These are phyloP conservation scores for Meteorus cinctellus DNA, from an alignment of 2,888 invertebrate genomes.

Conservation along the genomic window DNA sequence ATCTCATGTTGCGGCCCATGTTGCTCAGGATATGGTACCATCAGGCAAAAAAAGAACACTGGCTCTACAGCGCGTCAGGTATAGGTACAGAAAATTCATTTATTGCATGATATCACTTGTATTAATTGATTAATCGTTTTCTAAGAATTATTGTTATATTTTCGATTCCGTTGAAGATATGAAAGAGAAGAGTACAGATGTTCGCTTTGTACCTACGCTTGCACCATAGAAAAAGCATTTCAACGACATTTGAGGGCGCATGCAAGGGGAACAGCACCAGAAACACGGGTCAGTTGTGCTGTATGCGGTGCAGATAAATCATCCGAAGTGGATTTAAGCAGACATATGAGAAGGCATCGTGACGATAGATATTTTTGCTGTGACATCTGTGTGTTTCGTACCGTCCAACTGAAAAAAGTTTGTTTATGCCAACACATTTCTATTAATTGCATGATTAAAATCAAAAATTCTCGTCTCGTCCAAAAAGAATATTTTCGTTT, in stretches of 20 bases:
- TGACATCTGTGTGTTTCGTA: slow-evolving; percentile 76
- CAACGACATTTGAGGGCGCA: slow-evolving; percentile 75
- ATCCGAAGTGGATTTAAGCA: slow-evolving; percentile 74
- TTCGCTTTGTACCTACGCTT: slow-evolving; percentile 75
- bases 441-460: neutral
- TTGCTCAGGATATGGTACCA: slow-evolving; percentile 72
- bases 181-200: slow-evolving; percentile 76
- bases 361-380: slow-evolving; percentile 75
- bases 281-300: slow-evolving; percentile 75
- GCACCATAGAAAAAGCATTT: slow-evolving; percentile 77
- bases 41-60: slow-evolving; percentile 73
- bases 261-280: slow-evolving; percentile 70
- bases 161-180: slow-evolving; percentile 67
- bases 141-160: neutral
- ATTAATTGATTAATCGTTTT: neutral
- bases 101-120: neutral
- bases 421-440: slow-evolving; percentile 17
- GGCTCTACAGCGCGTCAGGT: slow-evolving; percentile 74
- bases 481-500: too few relatives aligned
- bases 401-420: slow-evolving; percentile 77
- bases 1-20: slow-evolving; percentile 72
- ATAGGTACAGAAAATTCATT: slow-evolving; percentile 65
- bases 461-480: too few relatives aligned
- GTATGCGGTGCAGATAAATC: slow-evolving; percentile 76
- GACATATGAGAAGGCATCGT: slow-evolving; percentile 75